Evolutionary conservation across 2,113 vertebrate genomes (phyloP), one percentile per base, ranked within the genome.

Genomic region (Hemicordylus capensis): DNA sequence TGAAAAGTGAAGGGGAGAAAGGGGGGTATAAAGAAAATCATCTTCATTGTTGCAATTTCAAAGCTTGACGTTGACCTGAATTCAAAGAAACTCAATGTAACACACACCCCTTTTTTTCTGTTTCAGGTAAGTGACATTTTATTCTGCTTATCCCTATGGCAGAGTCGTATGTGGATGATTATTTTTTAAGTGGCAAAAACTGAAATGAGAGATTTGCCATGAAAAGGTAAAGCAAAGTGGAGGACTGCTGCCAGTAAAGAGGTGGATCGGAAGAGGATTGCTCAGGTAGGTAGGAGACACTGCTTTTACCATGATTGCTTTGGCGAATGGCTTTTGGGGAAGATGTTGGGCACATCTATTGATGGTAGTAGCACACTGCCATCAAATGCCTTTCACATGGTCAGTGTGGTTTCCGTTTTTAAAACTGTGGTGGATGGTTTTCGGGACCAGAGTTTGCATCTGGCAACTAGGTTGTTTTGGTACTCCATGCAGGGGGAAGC

Each of bases 101-200:
- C 76, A 3, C 22, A 22, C 2, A 9, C 69, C 74, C 75, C 72
- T 54, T 1, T 4, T 39, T 74, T 61, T 54, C 22, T 89, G 89
- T 93, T 92, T 93, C 89, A 96, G 95, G 95, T 96, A 96, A 96
- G 94, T 96, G 95, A 91, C 91, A 94, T 95, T 96, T 96, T 94
- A 89, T 95, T 96, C 93, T 90, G 31, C 91, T 95, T 88, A 81
- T 93, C 93, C 94, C 90, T 88, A 89, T 93, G 92, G 95, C 92
- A 93, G 94, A 95, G 92, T 93, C 91, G 89, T 61, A 9, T 39
- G 66, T 31, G 48, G 24, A 37, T 6, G 34, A 10, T 54, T 24
- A 4, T 61, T 67, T 11, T 54, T 58, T 28, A 84, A 88, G 31
- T 17, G 78, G 69, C 7, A 19, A n/a, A 2, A 1, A 19, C 67